Conservation (phyloP, 1,140 invertebrate genomes). For the Drosophila nebulosa region DNA sequence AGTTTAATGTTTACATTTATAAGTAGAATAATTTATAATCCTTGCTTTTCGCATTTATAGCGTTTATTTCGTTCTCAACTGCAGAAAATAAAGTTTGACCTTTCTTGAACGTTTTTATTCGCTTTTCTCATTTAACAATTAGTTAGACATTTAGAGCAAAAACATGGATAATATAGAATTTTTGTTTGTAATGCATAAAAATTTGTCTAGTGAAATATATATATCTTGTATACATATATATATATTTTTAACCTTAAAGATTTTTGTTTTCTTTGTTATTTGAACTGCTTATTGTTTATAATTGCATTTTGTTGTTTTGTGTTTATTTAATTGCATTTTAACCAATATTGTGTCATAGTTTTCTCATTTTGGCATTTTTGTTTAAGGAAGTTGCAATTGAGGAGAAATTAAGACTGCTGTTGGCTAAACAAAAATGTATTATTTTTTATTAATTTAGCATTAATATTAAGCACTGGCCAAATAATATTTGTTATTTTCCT, state of each 20-base stretch:
- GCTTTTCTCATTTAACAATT: slow-evolving; percentile 57
- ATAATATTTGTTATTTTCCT: not conserved
- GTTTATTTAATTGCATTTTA: slow-evolving; percentile 57
- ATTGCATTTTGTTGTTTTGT: slow-evolving; percentile 71
- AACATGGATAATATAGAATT: slow-evolving; percentile 78
- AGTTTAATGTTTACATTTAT: slow-evolving; percentile 54
- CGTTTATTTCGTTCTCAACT: slow-evolving; percentile 42
- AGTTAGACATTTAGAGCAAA: slow-evolving; percentile 79
- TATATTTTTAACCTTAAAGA: slow-evolving; percentile 51
- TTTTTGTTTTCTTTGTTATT: slow-evolving; percentile 28
- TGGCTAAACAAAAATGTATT: slow-evolving; percentile 32
- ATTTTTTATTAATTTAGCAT: slow-evolving; percentile 1
- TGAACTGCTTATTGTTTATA: slow-evolving; percentile 78
- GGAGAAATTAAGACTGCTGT: slow-evolving; percentile 34
- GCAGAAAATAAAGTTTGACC: slow-evolving; percentile 66
- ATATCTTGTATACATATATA: slow-evolving; percentile 69
- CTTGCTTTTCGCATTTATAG: slow-evolving; percentile 54
- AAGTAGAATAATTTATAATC: slow-evolving; percentile 18
- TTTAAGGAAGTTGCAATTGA: slow-evolving; percentile 40
- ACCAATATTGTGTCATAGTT: slow-evolving; percentile 36
- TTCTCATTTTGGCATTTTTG: slow-evolving; percentile 66
- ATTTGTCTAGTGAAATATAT: slow-evolving; percentile 76
- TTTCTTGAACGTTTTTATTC: slow-evolving; percentile 17
- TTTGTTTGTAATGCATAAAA: slow-evolving; percentile 67
- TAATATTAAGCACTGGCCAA: not conserved